phyloP scores from a whole-genome alignment of 2,888 invertebrate species.

The Cotesia congregata region DNA sequence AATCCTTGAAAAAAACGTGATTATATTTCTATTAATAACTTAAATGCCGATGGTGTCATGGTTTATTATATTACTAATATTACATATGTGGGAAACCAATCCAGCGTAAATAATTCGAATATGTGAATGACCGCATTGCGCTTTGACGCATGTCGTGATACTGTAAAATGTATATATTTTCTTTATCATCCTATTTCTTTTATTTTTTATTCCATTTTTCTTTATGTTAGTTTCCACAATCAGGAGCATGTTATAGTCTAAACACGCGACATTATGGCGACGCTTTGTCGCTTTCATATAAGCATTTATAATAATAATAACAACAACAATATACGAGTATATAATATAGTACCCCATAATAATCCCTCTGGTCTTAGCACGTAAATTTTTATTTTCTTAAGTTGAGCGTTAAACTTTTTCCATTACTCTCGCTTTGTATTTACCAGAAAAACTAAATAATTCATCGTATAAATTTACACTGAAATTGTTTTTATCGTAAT shows the following conservation, averaged over 20 bases:
- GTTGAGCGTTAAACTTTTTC: not conserved
- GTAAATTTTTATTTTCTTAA: slow-evolving; percentile 20
- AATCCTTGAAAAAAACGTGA: not conserved
- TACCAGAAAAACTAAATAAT: not conserved
- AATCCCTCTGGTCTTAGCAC: not conserved
- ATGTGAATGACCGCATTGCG: slow-evolving; percentile 46
- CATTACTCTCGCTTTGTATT: not conserved
- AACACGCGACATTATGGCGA: not conserved
- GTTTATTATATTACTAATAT: not conserved
- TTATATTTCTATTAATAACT: not conserved
- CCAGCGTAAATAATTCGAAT: slow-evolving; percentile 26
- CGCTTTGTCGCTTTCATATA: not conserved
- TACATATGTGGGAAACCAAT: not conserved
- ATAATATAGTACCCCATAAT: slow-evolving; percentile 3
- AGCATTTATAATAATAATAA: not conserved
- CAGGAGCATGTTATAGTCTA: not conserved
- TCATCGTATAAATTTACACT: no score
- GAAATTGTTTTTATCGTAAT: no score
- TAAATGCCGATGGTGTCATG: not conserved
- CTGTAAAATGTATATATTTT: slow-evolving; percentile 22
- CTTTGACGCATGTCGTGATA: slow-evolving; percentile 32
- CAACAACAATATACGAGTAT: not conserved
- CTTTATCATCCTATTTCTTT: slow-evolving; percentile 1
- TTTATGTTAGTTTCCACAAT: slow-evolving; percentile 2
- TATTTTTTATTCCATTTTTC: slow-evolving; percentile 15